Evolutionary conservation across 2,113 vertebrate genomes (phyloP), one percentile per base, ranked within the genome.

Genomic region (Penelope pileata): DNA sequence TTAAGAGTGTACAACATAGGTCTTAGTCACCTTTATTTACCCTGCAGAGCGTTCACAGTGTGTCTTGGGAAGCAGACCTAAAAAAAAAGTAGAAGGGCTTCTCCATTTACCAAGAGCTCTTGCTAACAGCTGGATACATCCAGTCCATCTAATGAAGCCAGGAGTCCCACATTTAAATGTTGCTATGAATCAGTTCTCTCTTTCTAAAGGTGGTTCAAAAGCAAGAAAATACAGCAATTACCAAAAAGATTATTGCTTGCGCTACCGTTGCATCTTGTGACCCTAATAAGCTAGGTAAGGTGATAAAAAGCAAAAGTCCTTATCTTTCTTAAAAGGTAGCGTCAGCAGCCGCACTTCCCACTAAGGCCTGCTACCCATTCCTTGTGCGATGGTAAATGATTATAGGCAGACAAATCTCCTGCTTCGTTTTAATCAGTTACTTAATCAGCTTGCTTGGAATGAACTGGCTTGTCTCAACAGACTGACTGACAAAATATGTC

Each of bases 371-470:
- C 74, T 23, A 92, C 32, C 29, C 38, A 62, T 67, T 63, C 50
- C 38, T 53, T 73, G 34, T 78, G 94, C 62, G 69, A 51, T 68
- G 64, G 48, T 77, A 96, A 95, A 63, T 72, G 47, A 95, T 89
- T 84, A 94, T 2, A 70, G 86, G 59, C 51, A 92, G 80, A 91
- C 40, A 90, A 81, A 87, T 93, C 93, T 87, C 48, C 80, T 94
- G 43, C 14, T 84, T 80, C n/a, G 2, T 90, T 96, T 95, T 94
- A 97, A 97, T 97, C 92, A 95, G 87, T 86, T 95, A 97, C 96
- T 97, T 97, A 96, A 97, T 96, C 97, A 96, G 92, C 91, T 97
- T 95, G 34, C 67, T 95, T 74, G 80, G 59, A 97, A 96, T 86
- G 94, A 94, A 96, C 83, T 88, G 70, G 67, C 94, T 93, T 82